Base-by-base conservation (phyloP, 2,113 vertebrate species). In the Lampris megalopsis region DNA sequence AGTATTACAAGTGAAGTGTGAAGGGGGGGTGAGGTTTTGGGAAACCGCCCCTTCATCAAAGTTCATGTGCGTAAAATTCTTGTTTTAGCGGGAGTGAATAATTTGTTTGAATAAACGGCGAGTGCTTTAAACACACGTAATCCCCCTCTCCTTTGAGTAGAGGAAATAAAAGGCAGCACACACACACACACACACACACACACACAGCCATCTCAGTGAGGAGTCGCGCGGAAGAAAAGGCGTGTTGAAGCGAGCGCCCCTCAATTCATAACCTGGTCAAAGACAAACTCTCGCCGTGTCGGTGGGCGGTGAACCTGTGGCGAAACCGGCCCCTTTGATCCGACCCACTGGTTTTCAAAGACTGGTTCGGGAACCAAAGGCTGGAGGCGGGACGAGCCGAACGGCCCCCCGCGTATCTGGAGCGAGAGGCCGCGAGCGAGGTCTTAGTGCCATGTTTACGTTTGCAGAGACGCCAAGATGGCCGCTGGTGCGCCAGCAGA, bases 41-140 rank as follows among this genome's bases (percentile, higher is more conserved):
- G 79, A 64, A 75, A 74, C 72, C 65, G 81, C 72, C 77, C 64
- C 80, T 83, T 66, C 75, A 79, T 79, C 79, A 75, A 84, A 86
- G 80, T 88, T 88, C 88, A 86, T 68, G 68, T 84, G 86, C 86
- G 84, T 85, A 82, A 92, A 90, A 92, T 92, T 89, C 89, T 82
- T 74, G 70, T 89, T 84, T 86, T 75, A 86, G 60, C 71, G 79
- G 69, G 54, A 76, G 82, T 90, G 81, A 88, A 89, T 88, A 71
- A 88, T 92, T 90, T 92, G 87, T 91, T 86, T 90, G 81, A 88
- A 87, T 91, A 89, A 89, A 93, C 89, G 85, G 80, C 80, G 88
- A 90, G 80, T 58, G 83, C 78, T 74, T 79, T 63, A 66, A 77
- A 88, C 85, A 88, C 69, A 45, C 62, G 68, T 89, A 89, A 91